Base-by-base conservation (phyloP, 2,113 vertebrate species). In the Solea senegalensis region DNA sequence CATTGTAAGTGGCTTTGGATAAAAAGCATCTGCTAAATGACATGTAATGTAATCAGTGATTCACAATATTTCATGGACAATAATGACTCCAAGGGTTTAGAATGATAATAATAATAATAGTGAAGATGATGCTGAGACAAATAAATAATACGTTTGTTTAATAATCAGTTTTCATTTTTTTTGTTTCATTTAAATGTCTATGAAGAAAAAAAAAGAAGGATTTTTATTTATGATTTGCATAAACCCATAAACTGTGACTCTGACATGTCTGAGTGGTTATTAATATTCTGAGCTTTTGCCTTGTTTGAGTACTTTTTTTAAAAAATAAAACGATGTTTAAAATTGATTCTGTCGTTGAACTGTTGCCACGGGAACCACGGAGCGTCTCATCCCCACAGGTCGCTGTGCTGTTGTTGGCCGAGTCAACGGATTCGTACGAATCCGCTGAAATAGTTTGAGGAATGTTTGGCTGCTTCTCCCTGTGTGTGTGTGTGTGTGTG, bases 311-410 rank as follows among this genome's bases (percentile, higher is more conserved):
- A 98, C 95, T 97, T 98, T 97, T 98, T 97, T 97, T 93, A 95
- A 98, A 98, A 95, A 98, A 98, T 97, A 98, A 98, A 99, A 95
- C 21, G 87, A 95, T 96, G 91, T 96, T 94, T 75, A 95, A 97
- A 96, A 95, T 93, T 80, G 27, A 58, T 65, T 16, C 39, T 58
- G 57, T 67, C 70, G 59, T 76, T 46, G 0, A 65, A 48, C 45
- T 14, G 12, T 13, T 48, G 45, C 45, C 45, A 48, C 14, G 4
- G 58, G 54, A 80, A 80, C 73, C 69, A 53, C 69, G 4, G 45
- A 43, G 54, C 3, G 50, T 76, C 27, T 54, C 48, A 45, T 72
- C 60, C 48, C 5, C 40, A 65, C 63, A 65, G 65, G 64, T 59
- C 34, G 49, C 14, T 55, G 41, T 78, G 15, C 78, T 85, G 68